phyloP scores from a whole-genome alignment of 2,797 vertebrate genomes.

The Parotocinclus haroldoi region DNA sequence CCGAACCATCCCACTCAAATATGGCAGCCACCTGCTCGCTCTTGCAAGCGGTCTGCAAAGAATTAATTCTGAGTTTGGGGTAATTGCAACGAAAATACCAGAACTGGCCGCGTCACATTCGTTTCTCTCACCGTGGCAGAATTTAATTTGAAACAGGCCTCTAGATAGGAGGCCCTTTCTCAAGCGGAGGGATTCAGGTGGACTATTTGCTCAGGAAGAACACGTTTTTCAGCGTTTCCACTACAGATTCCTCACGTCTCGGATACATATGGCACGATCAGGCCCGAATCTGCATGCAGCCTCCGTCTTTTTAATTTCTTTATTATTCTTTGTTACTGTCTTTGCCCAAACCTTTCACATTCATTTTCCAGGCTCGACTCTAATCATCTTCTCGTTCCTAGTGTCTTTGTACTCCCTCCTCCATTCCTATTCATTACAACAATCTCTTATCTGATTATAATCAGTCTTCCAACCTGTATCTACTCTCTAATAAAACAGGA shows the following conservation, averaged over 20 bases:
- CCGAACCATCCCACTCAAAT: slow-evolving; percentile 74
- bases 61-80: slow-evolving; percentile 74
- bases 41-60: slow-evolving; percentile 56
- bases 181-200: slow-evolving; percentile 48
- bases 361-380: no score
- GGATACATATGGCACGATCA: slow-evolving; percentile 57
- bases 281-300: slow-evolving; percentile 47
- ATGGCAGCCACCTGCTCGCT: slow-evolving; percentile 62
- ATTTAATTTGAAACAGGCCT: slow-evolving; percentile 71
- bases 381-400: no score
- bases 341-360: no score
- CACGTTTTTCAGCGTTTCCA: slow-evolving; percentile 55
- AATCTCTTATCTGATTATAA: slow-evolving; percentile 8
- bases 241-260: slow-evolving; percentile 69
- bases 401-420: no score
- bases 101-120: slow-evolving; percentile 72
- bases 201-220: slow-evolving; percentile 59
- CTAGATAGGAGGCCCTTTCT: slow-evolving; percentile 11
- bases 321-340: no score
- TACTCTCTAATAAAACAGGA: no score
- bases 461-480: slow-evolving; percentile 6
- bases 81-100: slow-evolving; percentile 76
- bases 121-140: slow-evolving; percentile 65
- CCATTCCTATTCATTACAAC: neutral
- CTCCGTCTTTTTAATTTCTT: neutral